A percentile compares a stretch with the other conserved stretches of the same genome.
These are phyloP conservation scores for Phalanger gymnotis DNA, from an alignment of 2,797 vertebrate species.

Conservation along the genomic window DNA sequence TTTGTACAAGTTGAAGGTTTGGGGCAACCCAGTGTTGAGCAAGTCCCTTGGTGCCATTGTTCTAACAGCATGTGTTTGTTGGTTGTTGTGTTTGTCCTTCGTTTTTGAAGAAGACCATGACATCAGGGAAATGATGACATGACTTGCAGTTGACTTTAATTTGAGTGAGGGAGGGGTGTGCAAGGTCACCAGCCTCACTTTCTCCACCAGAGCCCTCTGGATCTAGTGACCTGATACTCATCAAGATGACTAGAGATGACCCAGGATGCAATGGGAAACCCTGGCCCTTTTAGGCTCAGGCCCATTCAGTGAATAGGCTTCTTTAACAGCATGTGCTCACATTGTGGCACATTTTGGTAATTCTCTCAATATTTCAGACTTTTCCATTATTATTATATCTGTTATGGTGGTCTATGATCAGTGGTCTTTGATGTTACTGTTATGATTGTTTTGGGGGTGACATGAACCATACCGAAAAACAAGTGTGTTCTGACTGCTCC, in stretches of 20 bases:
- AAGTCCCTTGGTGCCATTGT: background rate
- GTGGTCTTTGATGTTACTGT: background rate
- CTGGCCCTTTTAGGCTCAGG: too few species aligned
- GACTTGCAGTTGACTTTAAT: too few species aligned
- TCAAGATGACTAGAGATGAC: too few species aligned
- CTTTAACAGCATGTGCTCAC: background rate
- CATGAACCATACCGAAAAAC: background rate
- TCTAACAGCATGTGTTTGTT: background rate
- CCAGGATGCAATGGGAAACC: too few species aligned
- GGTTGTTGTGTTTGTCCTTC: too few species aligned
- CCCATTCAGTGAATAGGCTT: too few species aligned
- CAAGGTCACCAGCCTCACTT: too few species aligned
- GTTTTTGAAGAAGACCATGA: too few species aligned
- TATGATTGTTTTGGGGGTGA: background rate
- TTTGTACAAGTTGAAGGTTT: background rate
- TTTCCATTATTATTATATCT: background rate
- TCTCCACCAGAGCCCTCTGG: too few species aligned
- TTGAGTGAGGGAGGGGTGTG: too few species aligned
- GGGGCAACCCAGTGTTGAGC: background rate
- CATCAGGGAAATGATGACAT: too few species aligned
- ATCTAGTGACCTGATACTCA: too few species aligned
- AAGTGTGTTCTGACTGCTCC: background rate
- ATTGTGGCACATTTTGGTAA: background rate
- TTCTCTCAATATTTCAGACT: background rate
- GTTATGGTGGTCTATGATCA: background rate